Base-by-base conservation (phyloP, 1,140 invertebrate genomes). In the Drosophila trapezifrons region DNA sequence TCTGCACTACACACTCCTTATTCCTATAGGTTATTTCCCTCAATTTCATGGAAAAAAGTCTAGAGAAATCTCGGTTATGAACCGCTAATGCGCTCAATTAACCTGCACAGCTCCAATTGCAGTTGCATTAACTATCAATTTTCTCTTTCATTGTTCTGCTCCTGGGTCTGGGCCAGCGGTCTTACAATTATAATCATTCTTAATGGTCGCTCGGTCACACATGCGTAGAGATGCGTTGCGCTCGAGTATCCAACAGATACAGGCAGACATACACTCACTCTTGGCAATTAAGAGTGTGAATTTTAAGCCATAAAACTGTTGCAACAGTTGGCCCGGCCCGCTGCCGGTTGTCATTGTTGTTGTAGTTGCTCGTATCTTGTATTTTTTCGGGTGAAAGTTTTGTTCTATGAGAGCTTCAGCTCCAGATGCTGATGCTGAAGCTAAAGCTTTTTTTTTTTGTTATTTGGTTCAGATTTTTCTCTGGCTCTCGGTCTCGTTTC, bases 71-170 rank as follows among this genome's bases (percentile, higher is more conserved):
- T 80, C 56, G 56, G 66, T 51, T 81, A 87, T 87, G 80, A 71
- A 78, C 72, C 70, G 76, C 73, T 86, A 86, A 86, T 87, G 84
- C 71, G 79, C 76, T 72, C 85, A 86, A 89, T 86, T 86, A 87
- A 83, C 66, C 83, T 63, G 63, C 71, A 72, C 60, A 75, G 63
- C 73, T 56, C 70, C 56, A 63, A 74, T 59, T 86, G 82, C 82
- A 78, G 70, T 82, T 65, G 82, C 76, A 64, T 77, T 72, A 66
- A 56, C 80, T 87, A 83, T 87, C 78, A 80, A 89, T 89, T 87
- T 87, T 87, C 84, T 89, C 85, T 89, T 89, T 86, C 83, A 89
- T 81, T 86, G 82, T 81, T 73, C 70, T 63, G 72, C 72, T 72
- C 49, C 49, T 77, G 56, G 60, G 64, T 71, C 65, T 77, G 56